phyloP scores from a whole-genome alignment of 2,888 invertebrate species.

The Macroteleia sp. region DNA sequence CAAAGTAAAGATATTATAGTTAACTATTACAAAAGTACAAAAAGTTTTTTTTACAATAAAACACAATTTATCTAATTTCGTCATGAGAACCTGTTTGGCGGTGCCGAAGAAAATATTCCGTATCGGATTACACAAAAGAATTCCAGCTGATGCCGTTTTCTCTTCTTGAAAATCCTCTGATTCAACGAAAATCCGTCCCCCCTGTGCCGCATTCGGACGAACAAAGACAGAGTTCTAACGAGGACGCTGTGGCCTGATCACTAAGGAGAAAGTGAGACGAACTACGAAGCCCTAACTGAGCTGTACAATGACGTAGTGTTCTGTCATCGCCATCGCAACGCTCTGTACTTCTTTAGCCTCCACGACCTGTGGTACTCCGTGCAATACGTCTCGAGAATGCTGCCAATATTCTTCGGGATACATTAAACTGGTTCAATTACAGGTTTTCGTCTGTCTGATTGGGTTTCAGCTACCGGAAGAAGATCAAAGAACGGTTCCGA shows the following conservation, averaged over 20 bases:
- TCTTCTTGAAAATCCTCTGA: constrained; percentile 55
- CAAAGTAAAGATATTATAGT: too few relatives aligned
- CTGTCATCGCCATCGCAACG: constrained; percentile 68
- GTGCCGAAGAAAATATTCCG: constrained; percentile 39
- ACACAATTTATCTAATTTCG: constrained; percentile 44
- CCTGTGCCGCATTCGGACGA: constrained; percentile 24
- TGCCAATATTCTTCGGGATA: too few relatives aligned
- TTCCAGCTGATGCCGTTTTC: constrained; percentile 47
- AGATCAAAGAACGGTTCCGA: constrained; percentile 38
- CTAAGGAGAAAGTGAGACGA: constrained; percentile 56
- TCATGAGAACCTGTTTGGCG: constrained; percentile 24
- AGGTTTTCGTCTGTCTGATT: too few relatives aligned
- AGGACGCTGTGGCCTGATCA: constrained; percentile 30
- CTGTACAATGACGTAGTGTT: constrained; percentile 73
- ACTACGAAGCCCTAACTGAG: constrained; percentile 65
- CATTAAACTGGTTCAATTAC: too few relatives aligned
- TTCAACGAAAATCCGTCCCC: constrained; percentile 55
- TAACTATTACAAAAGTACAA: too few relatives aligned
- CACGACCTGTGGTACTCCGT: constrained; percentile 68
- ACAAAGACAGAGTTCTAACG: constrained; percentile 55
- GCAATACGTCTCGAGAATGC: too few relatives aligned
- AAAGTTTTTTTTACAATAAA: too few relatives aligned
- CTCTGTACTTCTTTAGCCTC: constrained; percentile 65
- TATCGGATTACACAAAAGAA: constrained; percentile 57
- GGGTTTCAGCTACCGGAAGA: constrained; percentile 37